phyloP scores from a whole-genome alignment of 2,113 vertebrate species.

The Coreoperca whiteheadi region DNA sequence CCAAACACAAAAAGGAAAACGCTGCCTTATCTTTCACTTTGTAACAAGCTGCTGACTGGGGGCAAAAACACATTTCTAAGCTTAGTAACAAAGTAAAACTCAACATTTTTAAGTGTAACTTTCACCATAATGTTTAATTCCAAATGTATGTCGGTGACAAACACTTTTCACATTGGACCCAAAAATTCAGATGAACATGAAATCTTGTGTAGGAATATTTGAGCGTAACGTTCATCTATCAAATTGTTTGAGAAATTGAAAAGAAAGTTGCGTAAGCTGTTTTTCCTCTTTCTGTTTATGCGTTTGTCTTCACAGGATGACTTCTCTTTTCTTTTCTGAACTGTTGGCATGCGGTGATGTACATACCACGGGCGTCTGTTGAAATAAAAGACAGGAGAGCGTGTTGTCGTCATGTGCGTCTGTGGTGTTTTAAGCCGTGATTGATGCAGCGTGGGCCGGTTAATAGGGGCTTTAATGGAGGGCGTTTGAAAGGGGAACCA shows the following conservation, averaged over 20 bases:
- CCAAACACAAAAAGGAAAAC: too few relatives aligned
- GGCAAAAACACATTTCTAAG: too few relatives aligned
- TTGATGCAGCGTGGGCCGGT: slow-evolving; percentile 53
- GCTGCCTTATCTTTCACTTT: too few relatives aligned
- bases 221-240: background rate
- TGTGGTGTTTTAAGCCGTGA: slow-evolving; percentile 21
- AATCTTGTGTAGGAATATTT: background rate
- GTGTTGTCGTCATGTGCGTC: slow-evolving; percentile 57
- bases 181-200: background rate
- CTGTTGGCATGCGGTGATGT: slow-evolving; percentile 21
- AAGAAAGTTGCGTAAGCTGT: background rate
- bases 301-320: background rate
- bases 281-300: background rate
- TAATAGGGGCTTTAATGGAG: slow-evolving; percentile 63
- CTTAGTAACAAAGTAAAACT: background rate
- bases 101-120: background rate
- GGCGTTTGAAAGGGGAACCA: slow-evolving; percentile 70
- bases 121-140: background rate
- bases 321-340: background rate
- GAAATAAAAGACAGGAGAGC: slow-evolving; percentile 54
- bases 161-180: background rate
- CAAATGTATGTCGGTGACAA: background rate
- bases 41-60: background rate
- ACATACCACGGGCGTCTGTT: slow-evolving; percentile 17
- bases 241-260: background rate